phyloP scores from a whole-genome alignment of 2,113 vertebrate genomes.

The Bufo gargarizans region DNA sequence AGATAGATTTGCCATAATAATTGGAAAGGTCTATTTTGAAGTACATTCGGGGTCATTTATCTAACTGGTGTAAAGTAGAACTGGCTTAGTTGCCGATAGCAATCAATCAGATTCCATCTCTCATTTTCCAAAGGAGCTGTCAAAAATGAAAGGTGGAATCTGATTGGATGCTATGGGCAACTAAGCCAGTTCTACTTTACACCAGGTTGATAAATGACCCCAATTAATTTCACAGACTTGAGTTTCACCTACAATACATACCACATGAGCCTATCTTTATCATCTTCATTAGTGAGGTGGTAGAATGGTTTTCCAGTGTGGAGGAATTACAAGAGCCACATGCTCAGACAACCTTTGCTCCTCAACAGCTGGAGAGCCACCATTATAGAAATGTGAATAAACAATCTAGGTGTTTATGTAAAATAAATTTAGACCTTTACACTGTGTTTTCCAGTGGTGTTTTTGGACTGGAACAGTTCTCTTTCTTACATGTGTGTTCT shows the following conservation, averaged over 20 bases:
- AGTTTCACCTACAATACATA: neutral
- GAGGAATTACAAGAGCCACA: neutral
- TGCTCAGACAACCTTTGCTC: neutral
- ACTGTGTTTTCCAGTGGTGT: neutral
- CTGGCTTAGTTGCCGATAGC: too few species aligned
- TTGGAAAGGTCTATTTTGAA: neutral
- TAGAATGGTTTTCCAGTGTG: neutral
- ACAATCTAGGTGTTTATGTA: neutral
- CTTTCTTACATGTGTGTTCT: slow-evolving; percentile 58
- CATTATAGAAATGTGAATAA: neutral
- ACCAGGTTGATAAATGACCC: too few species aligned
- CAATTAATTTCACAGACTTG: neutral
- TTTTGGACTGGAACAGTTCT: neutral
- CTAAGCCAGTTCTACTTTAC: too few species aligned
- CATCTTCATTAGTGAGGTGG: neutral
- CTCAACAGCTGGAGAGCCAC: neutral
- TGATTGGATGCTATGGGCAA: too few species aligned
- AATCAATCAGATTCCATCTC: too few species aligned
- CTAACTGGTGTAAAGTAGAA: too few species aligned
- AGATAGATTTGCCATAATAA: neutral
- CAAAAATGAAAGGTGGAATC: too few species aligned
- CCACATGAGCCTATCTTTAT: neutral
- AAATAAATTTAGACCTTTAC: neutral
- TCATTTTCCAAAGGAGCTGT: too few species aligned
- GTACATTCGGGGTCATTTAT: too few species aligned